A percentile compares a stretch with the other conserved stretches of the same genome.
phyloP scores from a whole-genome alignment of 2,113 vertebrate genomes.

The Pluvianellus socialis region DNA sequence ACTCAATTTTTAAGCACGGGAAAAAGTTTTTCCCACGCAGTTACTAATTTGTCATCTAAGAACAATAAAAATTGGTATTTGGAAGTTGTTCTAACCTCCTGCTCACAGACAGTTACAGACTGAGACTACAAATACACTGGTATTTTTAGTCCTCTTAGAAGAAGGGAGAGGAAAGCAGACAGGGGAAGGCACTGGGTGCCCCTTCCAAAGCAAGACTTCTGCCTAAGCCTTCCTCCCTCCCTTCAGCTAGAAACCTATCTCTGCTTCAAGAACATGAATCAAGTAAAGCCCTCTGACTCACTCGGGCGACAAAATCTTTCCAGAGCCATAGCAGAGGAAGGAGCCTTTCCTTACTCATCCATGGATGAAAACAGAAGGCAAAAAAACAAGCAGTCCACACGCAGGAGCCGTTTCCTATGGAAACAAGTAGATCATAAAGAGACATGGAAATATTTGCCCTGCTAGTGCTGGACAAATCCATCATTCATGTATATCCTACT shows the following conservation, averaged over 20 bases:
- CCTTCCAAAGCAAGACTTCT: background rate
- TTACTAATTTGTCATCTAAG: background rate
- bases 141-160: background rate
- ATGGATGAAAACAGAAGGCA: background rate
- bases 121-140: background rate
- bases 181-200: background rate
- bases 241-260: background rate
- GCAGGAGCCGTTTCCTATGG: background rate
- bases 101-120: background rate
- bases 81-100: background rate
- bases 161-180: background rate
- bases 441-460: background rate
- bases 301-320: background rate
- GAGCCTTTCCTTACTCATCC: background rate
- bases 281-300: background rate
- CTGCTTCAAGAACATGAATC: background rate
- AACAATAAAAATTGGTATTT: background rate
- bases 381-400: background rate
- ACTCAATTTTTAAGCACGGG: background rate
- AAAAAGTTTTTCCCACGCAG: background rate
- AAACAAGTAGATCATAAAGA: background rate
- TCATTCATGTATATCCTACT: fast-evolving
- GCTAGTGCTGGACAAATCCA: background rate
- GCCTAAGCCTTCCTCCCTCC: background rate
- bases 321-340: background rate